These are phyloP conservation scores for Campoletis sonorensis DNA, from an alignment of 1,140 invertebrate genomes.

Conservation along the genomic window DNA sequence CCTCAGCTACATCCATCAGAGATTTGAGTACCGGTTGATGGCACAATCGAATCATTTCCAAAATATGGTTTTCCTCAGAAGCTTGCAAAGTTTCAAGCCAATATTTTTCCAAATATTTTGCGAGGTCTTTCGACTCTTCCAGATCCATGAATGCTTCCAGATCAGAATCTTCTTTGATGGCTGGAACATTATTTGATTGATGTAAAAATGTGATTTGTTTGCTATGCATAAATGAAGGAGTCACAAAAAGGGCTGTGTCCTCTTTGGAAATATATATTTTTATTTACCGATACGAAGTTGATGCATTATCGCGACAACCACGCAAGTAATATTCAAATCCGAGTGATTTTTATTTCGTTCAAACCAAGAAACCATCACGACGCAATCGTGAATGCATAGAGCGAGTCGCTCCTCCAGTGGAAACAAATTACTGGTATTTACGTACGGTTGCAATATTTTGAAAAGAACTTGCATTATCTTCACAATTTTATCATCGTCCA, in stretches of 20 bases:
- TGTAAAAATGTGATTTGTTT: too few species aligned
- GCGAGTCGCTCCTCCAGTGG: slow-evolving; percentile 51
- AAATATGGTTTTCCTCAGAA: slow-evolving; percentile 52
- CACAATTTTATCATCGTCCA: slow-evolving; percentile 46
- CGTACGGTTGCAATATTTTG: slow-evolving; percentile 60
- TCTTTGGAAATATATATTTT: background rate
- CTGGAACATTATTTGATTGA: too few species aligned
- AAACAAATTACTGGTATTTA: slow-evolving; percentile 53
- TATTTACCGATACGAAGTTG: slow-evolving; percentile 52
- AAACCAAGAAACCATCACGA: slow-evolving; percentile 58
- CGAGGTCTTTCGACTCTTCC: slow-evolving; percentile 51
- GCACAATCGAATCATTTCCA: slow-evolving; percentile 55
- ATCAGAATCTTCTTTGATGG: slow-evolving; percentile 47
- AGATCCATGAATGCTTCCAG: slow-evolving; percentile 41
- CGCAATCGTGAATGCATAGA: slow-evolving; percentile 56
- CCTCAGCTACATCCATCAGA: slow-evolving; percentile 51
- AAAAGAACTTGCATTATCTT: slow-evolving; percentile 55
- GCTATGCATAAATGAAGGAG: too few species aligned
- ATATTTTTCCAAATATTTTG: slow-evolving; percentile 57
- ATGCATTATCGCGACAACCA: slow-evolving; percentile 54
- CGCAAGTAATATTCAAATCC: slow-evolving; percentile 47
- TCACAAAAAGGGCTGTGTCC: too few species aligned
- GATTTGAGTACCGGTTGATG: slow-evolving; percentile 40
- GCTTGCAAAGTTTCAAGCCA: slow-evolving; percentile 58
- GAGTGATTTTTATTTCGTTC: slow-evolving; percentile 53